These are phyloP conservation scores for Ormia ochracea DNA, from an alignment of 2,888 invertebrate genomes.

Conservation along the genomic window DNA sequence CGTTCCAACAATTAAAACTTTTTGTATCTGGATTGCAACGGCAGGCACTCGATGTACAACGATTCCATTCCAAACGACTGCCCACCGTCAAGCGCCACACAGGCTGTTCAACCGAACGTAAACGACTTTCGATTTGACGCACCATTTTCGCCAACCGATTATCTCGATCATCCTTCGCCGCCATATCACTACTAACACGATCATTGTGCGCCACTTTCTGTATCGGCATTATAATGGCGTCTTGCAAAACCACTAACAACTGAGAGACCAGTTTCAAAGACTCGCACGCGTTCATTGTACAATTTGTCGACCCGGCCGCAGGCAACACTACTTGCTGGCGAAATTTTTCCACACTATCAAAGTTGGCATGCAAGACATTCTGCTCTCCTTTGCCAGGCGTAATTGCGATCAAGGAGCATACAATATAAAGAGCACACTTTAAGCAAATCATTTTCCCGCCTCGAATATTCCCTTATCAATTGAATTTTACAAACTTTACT, in stretches of 20 bases:
- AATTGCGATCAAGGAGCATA: neutral
- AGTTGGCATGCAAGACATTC: neutral
- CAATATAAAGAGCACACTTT: neutral
- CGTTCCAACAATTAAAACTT: constrained; percentile 82
- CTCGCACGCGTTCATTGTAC: constrained; percentile 78
- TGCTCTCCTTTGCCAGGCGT: constrained; percentile 30
- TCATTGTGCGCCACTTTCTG: neutral
- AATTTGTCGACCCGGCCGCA: constrained; percentile 68
- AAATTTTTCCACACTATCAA: constrained; percentile 69
- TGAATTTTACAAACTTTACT: constrained; percentile 27
- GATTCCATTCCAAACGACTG: constrained; percentile 78
- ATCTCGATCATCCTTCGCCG: constrained; percentile 52
- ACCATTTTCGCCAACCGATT: constrained; percentile 72
- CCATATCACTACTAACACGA: neutral
- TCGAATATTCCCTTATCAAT: neutral
- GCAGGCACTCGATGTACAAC: constrained; percentile 81
- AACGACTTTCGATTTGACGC: constrained; percentile 79
- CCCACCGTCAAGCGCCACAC: constrained; percentile 80
- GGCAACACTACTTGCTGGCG: constrained; percentile 69
- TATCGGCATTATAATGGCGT: constrained; percentile 3
- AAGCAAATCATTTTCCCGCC: constrained; percentile 14
- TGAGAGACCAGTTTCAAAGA: constrained; percentile 75
- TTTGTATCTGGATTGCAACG: constrained; percentile 82
- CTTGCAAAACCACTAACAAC: constrained; percentile 67
- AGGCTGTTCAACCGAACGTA: constrained; percentile 82